phyloP scores from a whole-genome alignment of 2,888 invertebrate genomes.

The Tetrapedia diversipes region DNA sequence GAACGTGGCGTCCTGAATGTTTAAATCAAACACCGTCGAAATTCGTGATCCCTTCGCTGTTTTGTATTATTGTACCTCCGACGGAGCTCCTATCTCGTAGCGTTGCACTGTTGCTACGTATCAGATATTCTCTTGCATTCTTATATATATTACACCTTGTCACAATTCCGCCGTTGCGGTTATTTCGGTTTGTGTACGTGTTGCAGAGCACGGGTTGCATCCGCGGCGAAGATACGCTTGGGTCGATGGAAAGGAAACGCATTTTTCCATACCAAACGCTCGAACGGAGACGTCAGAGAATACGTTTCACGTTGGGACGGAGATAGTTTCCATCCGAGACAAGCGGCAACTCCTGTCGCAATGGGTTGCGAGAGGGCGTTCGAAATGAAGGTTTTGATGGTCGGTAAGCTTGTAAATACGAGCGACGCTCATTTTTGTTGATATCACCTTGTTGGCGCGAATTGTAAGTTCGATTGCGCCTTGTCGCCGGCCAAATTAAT shows the following conservation, averaged over 20 bases:
- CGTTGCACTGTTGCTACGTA: not conserved
- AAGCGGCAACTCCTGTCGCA: too few species aligned
- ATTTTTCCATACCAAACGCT: conserved; percentile 6
- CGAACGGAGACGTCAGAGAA: not conserved
- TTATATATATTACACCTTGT: not conserved
- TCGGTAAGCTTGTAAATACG: too few species aligned
- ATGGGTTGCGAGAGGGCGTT: too few species aligned
- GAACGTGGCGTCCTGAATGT: conserved; percentile 6
- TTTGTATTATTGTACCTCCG: conserved; percentile 19
- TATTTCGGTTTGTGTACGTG: conserved; percentile 17
- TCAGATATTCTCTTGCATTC: not conserved
- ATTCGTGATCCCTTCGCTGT: not conserved
- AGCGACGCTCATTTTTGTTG: too few species aligned
- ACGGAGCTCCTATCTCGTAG: not conserved
- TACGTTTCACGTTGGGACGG: not conserved
- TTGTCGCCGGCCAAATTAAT: too few species aligned
- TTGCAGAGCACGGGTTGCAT: not conserved
- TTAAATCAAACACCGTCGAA: conserved; percentile 1
- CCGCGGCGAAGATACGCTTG: not conserved
- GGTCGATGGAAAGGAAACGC: not conserved
- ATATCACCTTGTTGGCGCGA: too few species aligned
- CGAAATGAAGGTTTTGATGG: too few species aligned
- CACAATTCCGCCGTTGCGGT: conserved; percentile 1
- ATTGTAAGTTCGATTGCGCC: too few species aligned
- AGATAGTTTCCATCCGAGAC: not conserved